Conservation (phyloP, 2,888 invertebrate genomes). For the Tenthredo scrophulariae region DNA sequence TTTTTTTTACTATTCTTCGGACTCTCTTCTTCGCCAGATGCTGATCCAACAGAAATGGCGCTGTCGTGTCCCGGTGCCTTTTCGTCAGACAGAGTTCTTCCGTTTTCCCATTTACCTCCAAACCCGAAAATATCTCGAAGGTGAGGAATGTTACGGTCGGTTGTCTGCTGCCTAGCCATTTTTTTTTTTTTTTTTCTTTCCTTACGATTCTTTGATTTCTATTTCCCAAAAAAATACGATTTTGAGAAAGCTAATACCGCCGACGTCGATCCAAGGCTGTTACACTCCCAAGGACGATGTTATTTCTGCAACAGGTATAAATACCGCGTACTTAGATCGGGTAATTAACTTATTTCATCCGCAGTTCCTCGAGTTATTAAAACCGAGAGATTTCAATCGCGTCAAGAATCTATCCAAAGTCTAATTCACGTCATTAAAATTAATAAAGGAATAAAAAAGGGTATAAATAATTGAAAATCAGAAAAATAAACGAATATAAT, state of each 20-base stretch:
- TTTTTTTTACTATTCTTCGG: constrained; percentile 81
- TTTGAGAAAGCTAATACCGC: background rate
- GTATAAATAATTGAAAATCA: background rate
- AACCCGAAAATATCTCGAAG: constrained; percentile 87
- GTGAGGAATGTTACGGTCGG: constrained; percentile 88
- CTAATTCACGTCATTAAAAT: background rate
- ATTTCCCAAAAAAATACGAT: constrained; percentile 32
- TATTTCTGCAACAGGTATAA: constrained; percentile 38
- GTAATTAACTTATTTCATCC: background rate
- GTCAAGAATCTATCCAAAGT: constrained; percentile 4
- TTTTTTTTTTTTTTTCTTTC: constrained; percentile 44
- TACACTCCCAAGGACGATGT: constrained; percentile 36
- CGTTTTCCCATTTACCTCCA: constrained; percentile 78
- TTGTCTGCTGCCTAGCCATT: constrained; percentile 79
- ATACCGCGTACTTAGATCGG: background rate
- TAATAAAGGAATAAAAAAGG: background rate
- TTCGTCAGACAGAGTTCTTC: constrained; percentile 71
- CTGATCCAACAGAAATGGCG: constrained; percentile 77
- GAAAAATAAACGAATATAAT: background rate
- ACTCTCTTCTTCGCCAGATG: constrained; percentile 76
- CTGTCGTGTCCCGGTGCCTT: constrained; percentile 76
- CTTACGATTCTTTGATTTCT: background rate
- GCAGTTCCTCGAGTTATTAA: background rate
- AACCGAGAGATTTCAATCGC: background rate
- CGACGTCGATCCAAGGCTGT: constrained; percentile 30